Conservation (phyloP, 2,113 vertebrate species). For the Holacanthus passer region DNA sequence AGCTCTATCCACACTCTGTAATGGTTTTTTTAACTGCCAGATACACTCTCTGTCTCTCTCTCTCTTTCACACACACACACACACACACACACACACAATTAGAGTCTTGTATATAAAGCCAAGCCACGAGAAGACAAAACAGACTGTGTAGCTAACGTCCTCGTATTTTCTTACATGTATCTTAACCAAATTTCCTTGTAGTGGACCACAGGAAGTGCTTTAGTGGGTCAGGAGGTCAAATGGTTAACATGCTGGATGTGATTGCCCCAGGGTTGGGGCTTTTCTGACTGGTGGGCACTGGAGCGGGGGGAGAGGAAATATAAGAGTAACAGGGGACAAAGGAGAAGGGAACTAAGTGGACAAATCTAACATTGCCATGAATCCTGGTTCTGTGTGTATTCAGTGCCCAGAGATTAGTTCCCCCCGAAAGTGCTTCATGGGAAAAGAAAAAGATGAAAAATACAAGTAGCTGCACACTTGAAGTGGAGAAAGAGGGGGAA, state of each 20-base stretch:
- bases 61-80: background rate
- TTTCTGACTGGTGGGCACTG: background rate
- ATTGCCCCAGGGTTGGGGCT: constrained; percentile 2
- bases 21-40: constrained; percentile 34
- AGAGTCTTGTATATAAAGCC: background rate
- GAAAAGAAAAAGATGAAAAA: constrained; percentile 20
- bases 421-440: background rate
- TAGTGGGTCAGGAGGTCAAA: constrained; percentile 42
- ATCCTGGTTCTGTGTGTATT: constrained; percentile 8
- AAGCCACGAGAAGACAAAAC: constrained; percentile 43
- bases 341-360: background rate
- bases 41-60: background rate
- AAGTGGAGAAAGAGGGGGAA: background rate
- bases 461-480: background rate
- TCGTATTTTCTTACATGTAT: constrained; percentile 53
- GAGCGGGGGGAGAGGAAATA: constrained; percentile 11
- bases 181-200: constrained; percentile 54
- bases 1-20: constrained; percentile 29
- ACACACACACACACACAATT: background rate
- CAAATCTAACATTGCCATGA: background rate
- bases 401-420: constrained; percentile 3
- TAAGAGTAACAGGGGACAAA: constrained; percentile 8
- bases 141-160: constrained; percentile 22
- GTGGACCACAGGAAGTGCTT: constrained; percentile 52
- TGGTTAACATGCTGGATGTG: constrained; percentile 35